A percentile compares a stretch with the other conserved stretches of the same genome.
phyloP scores from a whole-genome alignment of 2,888 invertebrate species.

The Limenitis camilla region DNA sequence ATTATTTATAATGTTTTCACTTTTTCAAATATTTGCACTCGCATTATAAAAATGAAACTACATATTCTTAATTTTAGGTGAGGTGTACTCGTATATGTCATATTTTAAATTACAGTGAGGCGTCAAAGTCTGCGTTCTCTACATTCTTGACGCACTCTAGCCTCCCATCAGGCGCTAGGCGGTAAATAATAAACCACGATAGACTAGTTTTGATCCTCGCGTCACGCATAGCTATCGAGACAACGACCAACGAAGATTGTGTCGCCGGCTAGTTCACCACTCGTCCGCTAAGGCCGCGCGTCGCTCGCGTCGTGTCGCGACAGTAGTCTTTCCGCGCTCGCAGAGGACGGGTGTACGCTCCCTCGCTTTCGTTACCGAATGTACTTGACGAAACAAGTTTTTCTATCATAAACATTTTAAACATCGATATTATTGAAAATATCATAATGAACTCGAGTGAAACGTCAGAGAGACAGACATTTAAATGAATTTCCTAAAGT shows the following conservation, averaged over 20 bases:
- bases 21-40: too few species aligned
- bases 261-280: conserved; percentile 51
- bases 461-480: conserved; percentile 36
- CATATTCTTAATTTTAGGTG: too few species aligned
- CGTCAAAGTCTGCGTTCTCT: background rate
- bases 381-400: conserved; percentile 65
- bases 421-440: conserved; percentile 28
- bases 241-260: conserved; percentile 23
- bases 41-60: too few species aligned
- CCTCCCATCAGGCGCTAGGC: conserved; percentile 7
- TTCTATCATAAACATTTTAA: conserved; percentile 31
- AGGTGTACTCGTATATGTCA: too few species aligned
- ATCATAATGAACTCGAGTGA: conserved; percentile 53
- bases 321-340: conserved; percentile 40
- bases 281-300: conserved; percentile 41
- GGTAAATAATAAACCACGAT: conserved; percentile 15
- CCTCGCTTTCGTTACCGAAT: conserved; percentile 29
- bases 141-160: conserved; percentile 7
- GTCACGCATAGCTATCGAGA: conserved; percentile 26
- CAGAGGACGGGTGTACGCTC: conserved; percentile 49
- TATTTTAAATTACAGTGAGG: background rate
- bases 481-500: conserved; percentile 38
- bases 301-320: conserved; percentile 47
- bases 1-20: too few species aligned
- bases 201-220: conserved; percentile 40